These are phyloP conservation scores for Heliconius charithonia DNA, from an alignment of 2,888 invertebrate species.

Conservation along the genomic window DNA sequence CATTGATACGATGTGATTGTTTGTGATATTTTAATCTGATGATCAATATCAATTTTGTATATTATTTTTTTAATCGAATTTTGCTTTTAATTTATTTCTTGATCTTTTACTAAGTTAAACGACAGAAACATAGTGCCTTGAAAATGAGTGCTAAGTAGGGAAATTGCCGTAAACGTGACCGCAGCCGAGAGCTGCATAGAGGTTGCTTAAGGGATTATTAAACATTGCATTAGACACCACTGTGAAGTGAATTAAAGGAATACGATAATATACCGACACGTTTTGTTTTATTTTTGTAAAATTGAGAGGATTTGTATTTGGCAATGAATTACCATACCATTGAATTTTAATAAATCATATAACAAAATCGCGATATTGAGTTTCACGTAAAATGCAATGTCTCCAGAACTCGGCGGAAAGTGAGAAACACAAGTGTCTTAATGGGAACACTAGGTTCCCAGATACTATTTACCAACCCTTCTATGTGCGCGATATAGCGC, in stretches of 20 bases:
- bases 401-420: too few relatives aligned
- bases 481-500: neutral
- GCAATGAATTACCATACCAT: too few relatives aligned
- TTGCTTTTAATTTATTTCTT: neutral
- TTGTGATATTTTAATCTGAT: slow-evolving; percentile 28
- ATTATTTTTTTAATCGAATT: neutral
- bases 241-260: slow-evolving; percentile 35
- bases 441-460: too few relatives aligned
- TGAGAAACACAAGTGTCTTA: too few relatives aligned
- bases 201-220: slow-evolving; percentile 40
- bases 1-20: slow-evolving; percentile 36
- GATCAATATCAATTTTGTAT: slow-evolving; percentile 3
- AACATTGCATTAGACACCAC: slow-evolving; percentile 39
- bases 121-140: slow-evolving; percentile 28
- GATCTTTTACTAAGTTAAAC: neutral
- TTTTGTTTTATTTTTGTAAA: too few relatives aligned
- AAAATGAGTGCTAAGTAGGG: slow-evolving; percentile 41
- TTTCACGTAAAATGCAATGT: too few relatives aligned
- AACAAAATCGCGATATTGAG: too few relatives aligned
- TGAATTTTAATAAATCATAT: too few relatives aligned
- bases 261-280: neutral
- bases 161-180: slow-evolving; percentile 43
- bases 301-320: too few relatives aligned
- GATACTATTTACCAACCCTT: neutral
- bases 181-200: slow-evolving; percentile 42